Base-by-base conservation (phyloP, 2,797 vertebrate genomes). In the Psittacula echo region DNA sequence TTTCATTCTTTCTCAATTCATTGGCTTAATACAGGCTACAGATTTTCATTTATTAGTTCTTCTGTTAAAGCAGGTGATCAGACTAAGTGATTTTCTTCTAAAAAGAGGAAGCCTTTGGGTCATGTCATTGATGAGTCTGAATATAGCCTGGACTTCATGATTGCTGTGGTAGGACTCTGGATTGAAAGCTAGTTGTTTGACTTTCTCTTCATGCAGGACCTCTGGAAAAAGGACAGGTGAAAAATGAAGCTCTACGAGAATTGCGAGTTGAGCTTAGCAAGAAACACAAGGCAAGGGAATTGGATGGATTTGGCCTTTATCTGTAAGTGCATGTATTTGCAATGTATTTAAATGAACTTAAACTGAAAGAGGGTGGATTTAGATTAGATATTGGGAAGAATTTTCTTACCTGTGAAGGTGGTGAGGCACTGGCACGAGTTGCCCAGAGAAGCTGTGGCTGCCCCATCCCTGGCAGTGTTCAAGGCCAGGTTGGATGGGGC, bases 161-260 rank as follows among this genome's bases (percentile, higher is more conserved):
- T 42, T 75, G 56, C 51, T 65, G 18, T 60, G 44, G 15, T 82
- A 48, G 34, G 50, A 58, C n/a, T 50, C 29, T n/a, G 79, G 34
- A 20, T 5, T 73, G 30, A 74, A 79, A 83, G 30, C 13, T 64
- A 23, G 3, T 8, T 81, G 56, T 47, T 44, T 87, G 78, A 54
- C 61, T 86, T 90, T 87, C 58, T 91, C 14, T 70, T 76, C 11
- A 1, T 96, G 6, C 87, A 99, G 99, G 99, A 81, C 99, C 99
- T 51, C 96, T 99, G 96, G 99, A 99, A 95, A 99, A 99, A 96
- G 99, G 99, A 91, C 99, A 99, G 96, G 99, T 99, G 15, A 99
- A 99, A 92, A 99, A 99, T 64, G 99, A 99, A 98, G 99, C 99
- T 53, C 97, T 99, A 51, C 97, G 99, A 87, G 99, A 99, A 95